Evolutionary conservation across 2,888 invertebrate species (phyloP).

Genomic region (Ichneumoninae sp.): DNA sequence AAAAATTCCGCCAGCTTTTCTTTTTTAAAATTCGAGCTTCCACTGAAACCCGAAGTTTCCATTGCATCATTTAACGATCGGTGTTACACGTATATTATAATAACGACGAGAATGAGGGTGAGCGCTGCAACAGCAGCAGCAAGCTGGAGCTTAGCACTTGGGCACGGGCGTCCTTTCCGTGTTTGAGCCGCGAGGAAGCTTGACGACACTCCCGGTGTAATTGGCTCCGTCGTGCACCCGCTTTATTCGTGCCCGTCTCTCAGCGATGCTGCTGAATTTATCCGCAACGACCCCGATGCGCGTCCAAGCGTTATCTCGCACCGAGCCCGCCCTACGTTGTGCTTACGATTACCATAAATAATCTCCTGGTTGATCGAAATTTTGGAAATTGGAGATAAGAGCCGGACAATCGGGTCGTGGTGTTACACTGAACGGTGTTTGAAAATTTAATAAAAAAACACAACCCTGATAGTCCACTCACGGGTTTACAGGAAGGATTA

Average conservation of each 20-base stretch:
- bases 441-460: not conserved
- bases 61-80: constrained; percentile 21
- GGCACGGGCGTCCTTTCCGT: constrained; percentile 38
- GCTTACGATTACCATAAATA: constrained; percentile 48
- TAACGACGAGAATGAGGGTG: constrained; percentile 30
- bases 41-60: not conserved
- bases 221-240: constrained; percentile 38
- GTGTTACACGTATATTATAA: constrained; percentile 23
- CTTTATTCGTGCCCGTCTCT: constrained; percentile 15
- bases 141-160: constrained; percentile 39
- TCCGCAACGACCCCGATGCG: constrained; percentile 32
- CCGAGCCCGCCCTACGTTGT: not conserved
- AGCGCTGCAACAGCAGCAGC: not conserved
- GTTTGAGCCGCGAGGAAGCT: constrained; percentile 29
- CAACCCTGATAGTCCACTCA: not conserved
- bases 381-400: not conserved
- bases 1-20: not conserved
- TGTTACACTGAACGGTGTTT: not conserved
- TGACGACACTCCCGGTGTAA: constrained; percentile 47
- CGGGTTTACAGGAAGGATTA: too few species aligned
- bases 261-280: constrained; percentile 39
- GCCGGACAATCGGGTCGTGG: not conserved
- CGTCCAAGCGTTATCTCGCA: constrained; percentile 40
- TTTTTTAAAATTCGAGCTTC: not conserved
- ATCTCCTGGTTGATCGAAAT: constrained; percentile 31